These are phyloP conservation scores for Oryzias dopingdopingensis DNA, from an alignment of 2,797 vertebrate species.

Conservation along the genomic window DNA sequence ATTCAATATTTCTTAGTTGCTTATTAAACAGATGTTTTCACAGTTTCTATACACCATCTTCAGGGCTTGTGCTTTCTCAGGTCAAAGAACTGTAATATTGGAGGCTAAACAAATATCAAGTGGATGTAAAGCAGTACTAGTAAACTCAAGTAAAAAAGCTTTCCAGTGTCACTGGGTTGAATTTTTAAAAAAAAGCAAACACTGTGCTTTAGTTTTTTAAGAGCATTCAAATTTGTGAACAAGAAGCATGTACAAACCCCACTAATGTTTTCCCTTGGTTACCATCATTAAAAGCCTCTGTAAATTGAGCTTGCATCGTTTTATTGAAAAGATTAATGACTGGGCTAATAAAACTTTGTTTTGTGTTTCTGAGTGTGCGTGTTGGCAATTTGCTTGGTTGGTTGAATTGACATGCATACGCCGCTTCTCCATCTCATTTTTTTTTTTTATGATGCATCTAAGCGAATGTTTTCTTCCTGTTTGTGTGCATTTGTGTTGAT, in stretches of 20 bases:
- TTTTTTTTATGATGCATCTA: slow-evolving; percentile 46
- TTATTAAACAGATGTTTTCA: no score
- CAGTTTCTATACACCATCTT: no score
- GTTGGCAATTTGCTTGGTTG: slow-evolving; percentile 20
- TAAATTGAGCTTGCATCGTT: slow-evolving; percentile 13
- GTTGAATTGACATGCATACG: slow-evolving; percentile 17
- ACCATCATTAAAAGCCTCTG: slow-evolving; percentile 20
- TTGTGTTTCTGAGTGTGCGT: slow-evolving; percentile 7
- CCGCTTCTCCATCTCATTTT: slow-evolving; percentile 23
- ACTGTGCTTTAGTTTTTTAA: background rate
- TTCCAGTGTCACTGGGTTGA: background rate
- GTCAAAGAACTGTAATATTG: no score
- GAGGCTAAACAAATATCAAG: no score
- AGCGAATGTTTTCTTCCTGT: slow-evolving; percentile 16
- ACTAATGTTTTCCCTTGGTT: background rate
- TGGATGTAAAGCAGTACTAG: background rate
- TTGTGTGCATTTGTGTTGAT: slow-evolving; percentile 15
- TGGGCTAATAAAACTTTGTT: background rate
- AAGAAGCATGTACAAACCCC: background rate
- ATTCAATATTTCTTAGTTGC: no score
- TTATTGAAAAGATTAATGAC: slow-evolving; percentile 5
- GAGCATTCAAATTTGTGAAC: background rate
- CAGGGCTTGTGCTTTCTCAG: no score
- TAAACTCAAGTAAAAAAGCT: background rate
- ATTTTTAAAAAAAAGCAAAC: background rate